Evolutionary conservation across 2,113 vertebrate genomes (phyloP), one percentile per base, ranked within the genome.

Genomic region (Gopherus evgoodei): DNA sequence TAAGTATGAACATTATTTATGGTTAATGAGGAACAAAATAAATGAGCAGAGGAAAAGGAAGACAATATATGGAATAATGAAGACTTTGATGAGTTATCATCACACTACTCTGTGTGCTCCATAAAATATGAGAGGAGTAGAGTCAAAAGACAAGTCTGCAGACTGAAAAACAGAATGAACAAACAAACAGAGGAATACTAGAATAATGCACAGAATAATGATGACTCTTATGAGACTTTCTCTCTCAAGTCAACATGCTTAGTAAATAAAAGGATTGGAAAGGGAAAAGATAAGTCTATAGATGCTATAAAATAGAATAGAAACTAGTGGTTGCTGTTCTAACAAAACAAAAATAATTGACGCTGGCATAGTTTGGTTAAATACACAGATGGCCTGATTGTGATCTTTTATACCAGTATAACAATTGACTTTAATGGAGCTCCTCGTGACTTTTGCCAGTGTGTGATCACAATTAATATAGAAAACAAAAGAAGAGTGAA

Each of bases 71-170:
- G 92, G 97, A 98, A 97, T 98, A 98, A 97, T 96, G 95, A 97
- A 97, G 95, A 95, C 96, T 97, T 97, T 97, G 97, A 98, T 98
- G 96, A 98, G 93, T 97, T 96, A 12, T 97, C 98, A 97, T 96
- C 93, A 5, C 95, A 95, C 91, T 94, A 96, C 97, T 98, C 94
- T 96, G 38, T 91, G 85, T 93, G 95, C 91, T 96, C 97, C 97
- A 94, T 98, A 97, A 98, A 97, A 97, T 96, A 98, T 11, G 83
- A 96, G 62, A 96, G 62, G 80, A 91, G 56, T 90, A 47, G 91
- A 95, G 83, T 89, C 96, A 90, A 97, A 97, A 97, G 90, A 85
- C 91, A 94, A 76, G 86, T 96, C 90, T 97, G 84, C 93, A 85
- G 94, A 98, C 97, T 94, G 90, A 93, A 93, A 93, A 95, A 93